These are phyloP conservation scores for Epirrhoe alternata DNA, from an alignment of 2,888 invertebrate species.

Conservation along the genomic window DNA sequence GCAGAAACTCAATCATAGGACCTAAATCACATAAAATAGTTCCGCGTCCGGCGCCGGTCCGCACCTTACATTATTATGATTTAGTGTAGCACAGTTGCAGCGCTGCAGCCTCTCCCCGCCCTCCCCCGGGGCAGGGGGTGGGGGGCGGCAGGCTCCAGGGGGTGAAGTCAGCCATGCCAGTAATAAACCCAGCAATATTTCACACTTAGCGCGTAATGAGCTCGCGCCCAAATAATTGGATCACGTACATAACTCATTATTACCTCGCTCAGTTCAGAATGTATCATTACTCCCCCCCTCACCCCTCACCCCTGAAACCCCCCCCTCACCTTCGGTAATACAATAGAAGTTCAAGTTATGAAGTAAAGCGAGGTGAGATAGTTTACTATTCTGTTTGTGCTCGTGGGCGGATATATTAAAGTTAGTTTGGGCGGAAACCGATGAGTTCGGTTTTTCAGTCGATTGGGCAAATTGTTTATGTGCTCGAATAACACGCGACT, in stretches of 20 bases:
- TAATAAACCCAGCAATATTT: constrained; percentile 85
- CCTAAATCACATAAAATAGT: constrained; percentile 39
- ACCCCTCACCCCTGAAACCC: constrained; percentile 30
- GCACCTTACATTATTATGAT: constrained; percentile 82
- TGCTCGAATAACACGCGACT: neutral
- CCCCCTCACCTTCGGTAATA: constrained; percentile 39
- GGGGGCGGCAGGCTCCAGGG: constrained; percentile 21
- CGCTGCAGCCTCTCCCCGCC: constrained; percentile 58
- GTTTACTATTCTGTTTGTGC: constrained; percentile 42
- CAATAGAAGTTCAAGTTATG: constrained; percentile 39
- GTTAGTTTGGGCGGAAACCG: constrained; percentile 35
- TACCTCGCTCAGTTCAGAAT: constrained; percentile 83
- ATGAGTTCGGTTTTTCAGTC: constrained; percentile 23
- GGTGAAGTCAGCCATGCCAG: constrained; percentile 72
- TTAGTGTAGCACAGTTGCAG: constrained; percentile 78
- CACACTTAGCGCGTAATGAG: constrained; percentile 86
- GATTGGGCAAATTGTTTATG: constrained; percentile 14
- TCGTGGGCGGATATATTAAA: constrained; percentile 23
- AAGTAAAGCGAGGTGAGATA: constrained; percentile 52
- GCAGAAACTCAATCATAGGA: constrained; percentile 42
- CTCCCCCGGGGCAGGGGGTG: constrained; percentile 7
- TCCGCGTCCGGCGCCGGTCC: constrained; percentile 55
- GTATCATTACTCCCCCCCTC: constrained; percentile 73
- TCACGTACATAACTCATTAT: constrained; percentile 86
- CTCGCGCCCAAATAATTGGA: constrained; percentile 86